Percentiles rank a stretch among this genome's conserved stretches.
Conservation (phyloP, 2,113 vertebrate genomes). For the Megalops atlanticus region DNA sequence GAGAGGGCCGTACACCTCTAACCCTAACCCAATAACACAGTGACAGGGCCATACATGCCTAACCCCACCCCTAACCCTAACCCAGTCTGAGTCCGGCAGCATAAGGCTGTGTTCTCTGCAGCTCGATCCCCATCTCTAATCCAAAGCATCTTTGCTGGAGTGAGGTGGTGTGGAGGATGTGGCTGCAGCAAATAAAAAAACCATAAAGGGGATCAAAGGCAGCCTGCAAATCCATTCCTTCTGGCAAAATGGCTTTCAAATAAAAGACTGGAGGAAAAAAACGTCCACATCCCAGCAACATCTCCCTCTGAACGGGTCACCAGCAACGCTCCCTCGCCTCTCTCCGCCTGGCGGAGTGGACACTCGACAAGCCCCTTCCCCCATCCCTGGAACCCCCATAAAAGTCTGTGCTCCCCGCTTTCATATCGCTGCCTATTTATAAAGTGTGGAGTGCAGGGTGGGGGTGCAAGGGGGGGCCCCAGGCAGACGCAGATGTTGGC, state of each 20-base stretch:
- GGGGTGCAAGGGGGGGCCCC: not conserved
- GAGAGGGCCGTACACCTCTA: too few relatives aligned
- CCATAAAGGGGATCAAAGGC: slow-evolving; percentile 84
- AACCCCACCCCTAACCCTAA: too few relatives aligned
- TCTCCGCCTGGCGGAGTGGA: slow-evolving; percentile 66
- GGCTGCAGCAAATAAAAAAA: slow-evolving; percentile 84
- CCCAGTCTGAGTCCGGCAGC: too few relatives aligned
- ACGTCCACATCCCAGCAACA: slow-evolving; percentile 41
- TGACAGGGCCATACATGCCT: too few relatives aligned
- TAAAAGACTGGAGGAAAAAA: slow-evolving; percentile 26
- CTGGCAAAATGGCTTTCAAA: slow-evolving; percentile 72
- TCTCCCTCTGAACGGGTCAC: slow-evolving; percentile 60
- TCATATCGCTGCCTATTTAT: slow-evolving; percentile 50
- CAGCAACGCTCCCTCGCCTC: slow-evolving; percentile 42
- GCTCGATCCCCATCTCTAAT: slow-evolving; percentile 68
- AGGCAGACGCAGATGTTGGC: slow-evolving; percentile 50
- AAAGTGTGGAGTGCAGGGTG: slow-evolving; percentile 31
- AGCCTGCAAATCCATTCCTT: slow-evolving; percentile 83
- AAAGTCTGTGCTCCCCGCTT: slow-evolving; percentile 25
- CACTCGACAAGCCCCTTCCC: slow-evolving; percentile 32
- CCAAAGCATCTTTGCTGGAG: slow-evolving; percentile 84
- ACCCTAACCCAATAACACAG: too few relatives aligned
- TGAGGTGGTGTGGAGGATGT: slow-evolving; percentile 79
- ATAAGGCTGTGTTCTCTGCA: slow-evolving; percentile 45
- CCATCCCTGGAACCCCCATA: slow-evolving; percentile 5